phyloP scores from a whole-genome alignment of 2,888 invertebrate genomes.

The Elegia similella region DNA sequence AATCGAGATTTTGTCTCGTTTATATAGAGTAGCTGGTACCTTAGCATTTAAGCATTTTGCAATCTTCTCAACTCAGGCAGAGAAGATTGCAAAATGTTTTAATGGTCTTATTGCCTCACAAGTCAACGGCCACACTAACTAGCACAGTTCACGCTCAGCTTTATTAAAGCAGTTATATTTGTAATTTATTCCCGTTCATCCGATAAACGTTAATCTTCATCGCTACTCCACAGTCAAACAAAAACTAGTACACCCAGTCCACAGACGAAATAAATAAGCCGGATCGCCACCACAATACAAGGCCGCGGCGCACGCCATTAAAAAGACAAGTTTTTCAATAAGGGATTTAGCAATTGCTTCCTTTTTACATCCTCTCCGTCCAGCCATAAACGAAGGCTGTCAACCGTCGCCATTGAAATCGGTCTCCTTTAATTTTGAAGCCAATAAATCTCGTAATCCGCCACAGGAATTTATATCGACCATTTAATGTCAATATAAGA shows the following conservation, averaged over 20 bases:
- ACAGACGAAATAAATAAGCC: conserved; percentile 15
- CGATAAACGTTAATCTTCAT: neutral
- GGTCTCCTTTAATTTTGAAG: conserved; percentile 79
- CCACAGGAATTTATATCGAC: conserved; percentile 77
- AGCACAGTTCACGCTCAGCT: no score
- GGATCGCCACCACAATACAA: conserved; percentile 12
- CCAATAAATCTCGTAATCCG: conserved; percentile 79
- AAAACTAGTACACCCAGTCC: conserved; percentile 8
- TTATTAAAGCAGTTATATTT: neutral
- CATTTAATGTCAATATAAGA: conserved; percentile 76
- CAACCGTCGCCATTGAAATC: conserved; percentile 75
- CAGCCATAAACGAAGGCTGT: conserved; percentile 69
- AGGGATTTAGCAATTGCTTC: conserved; percentile 42
- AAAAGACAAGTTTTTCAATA: conserved; percentile 60
- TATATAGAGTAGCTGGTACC: no score
- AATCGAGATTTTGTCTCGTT: no score
- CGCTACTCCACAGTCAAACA: neutral
- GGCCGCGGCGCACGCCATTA: conserved; percentile 34
- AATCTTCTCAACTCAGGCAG: no score
- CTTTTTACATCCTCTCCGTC: conserved; percentile 53
- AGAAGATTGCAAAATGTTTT: no score
- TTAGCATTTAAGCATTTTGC: no score
- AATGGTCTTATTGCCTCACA: no score
- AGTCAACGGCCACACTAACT: no score
- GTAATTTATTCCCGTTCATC: neutral